Evolutionary conservation across 2,113 vertebrate species (phyloP).

Genomic region (Zosterops pallidus): DNA sequence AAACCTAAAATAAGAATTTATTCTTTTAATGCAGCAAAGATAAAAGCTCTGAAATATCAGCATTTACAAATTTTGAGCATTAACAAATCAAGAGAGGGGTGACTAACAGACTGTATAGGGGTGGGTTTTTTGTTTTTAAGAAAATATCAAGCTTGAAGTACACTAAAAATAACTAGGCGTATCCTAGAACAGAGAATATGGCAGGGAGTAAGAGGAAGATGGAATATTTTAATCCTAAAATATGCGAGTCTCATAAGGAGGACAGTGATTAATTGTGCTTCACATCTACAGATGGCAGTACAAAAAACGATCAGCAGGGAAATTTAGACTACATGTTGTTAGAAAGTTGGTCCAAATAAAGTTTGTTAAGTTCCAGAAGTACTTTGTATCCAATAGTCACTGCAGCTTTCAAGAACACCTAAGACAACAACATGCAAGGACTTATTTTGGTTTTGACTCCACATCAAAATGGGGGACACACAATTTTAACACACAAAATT

Average conservation of each 20-base stretch:
- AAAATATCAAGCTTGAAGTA: neutral
- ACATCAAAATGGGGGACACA: neutral
- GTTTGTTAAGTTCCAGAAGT: neutral
- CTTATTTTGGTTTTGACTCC: neutral
- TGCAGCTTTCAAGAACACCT: neutral
- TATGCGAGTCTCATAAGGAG: conserved; percentile 11
- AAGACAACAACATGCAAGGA: neutral
- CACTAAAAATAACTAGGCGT: neutral
- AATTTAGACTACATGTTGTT: conserved; percentile 51
- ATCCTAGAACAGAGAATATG: neutral
- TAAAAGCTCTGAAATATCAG: neutral
- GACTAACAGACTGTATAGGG: neutral
- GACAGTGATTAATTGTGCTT: conserved; percentile 50
- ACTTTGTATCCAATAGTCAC: neutral
- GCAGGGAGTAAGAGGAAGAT: neutral
- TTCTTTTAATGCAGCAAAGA: neutral
- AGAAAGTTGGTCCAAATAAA: conserved; percentile 43
- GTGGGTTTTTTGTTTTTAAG: neutral
- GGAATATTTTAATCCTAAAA: neutral
- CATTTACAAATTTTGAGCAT: neutral
- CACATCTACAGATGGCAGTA: conserved; percentile 51
- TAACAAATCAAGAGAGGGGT: neutral
- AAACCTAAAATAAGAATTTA: neutral
- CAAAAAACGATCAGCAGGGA: conserved; percentile 53
- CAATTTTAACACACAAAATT: neutral